These are phyloP conservation scores for Labeo catla DNA, from an alignment of 2,113 vertebrate species.

Conservation along the genomic window DNA sequence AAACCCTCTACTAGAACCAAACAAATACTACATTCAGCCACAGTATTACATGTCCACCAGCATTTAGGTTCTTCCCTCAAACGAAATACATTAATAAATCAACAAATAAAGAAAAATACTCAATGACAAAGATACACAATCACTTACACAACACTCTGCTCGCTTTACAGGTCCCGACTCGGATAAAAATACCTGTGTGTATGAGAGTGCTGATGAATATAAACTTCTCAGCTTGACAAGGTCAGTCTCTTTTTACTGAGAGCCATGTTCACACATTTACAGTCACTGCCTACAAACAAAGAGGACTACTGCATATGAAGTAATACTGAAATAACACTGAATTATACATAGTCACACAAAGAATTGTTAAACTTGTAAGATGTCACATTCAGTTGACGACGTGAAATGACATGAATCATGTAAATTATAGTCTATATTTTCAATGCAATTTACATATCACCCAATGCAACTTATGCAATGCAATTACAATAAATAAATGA, in stretches of 20 bases:
- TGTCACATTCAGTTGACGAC: background rate
- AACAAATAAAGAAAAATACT: background rate
- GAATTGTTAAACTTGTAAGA: background rate
- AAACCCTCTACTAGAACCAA: background rate
- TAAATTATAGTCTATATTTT: background rate
- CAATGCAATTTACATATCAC: background rate
- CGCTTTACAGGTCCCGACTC: background rate
- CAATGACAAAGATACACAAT: background rate
- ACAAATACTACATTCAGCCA: background rate
- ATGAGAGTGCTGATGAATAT: background rate
- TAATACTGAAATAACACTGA: slow-evolving; percentile 14
- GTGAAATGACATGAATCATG: background rate
- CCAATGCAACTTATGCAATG: background rate
- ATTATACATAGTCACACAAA: slow-evolving; percentile 4
- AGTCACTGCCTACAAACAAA: slow-evolving; percentile 6
- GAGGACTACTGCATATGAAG: background rate
- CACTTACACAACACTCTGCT: background rate
- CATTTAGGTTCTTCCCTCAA: background rate
- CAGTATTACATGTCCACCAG: background rate
- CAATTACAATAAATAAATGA: background rate
- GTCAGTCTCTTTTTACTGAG: slow-evolving; percentile 1
- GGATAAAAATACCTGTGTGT: background rate
- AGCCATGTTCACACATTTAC: slow-evolving; percentile 14
- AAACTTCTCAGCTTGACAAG: slow-evolving; percentile 12
- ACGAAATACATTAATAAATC: background rate